Evolutionary conservation across 2,113 vertebrate genomes (phyloP).

Genomic region (Laticauda colubrina): DNA sequence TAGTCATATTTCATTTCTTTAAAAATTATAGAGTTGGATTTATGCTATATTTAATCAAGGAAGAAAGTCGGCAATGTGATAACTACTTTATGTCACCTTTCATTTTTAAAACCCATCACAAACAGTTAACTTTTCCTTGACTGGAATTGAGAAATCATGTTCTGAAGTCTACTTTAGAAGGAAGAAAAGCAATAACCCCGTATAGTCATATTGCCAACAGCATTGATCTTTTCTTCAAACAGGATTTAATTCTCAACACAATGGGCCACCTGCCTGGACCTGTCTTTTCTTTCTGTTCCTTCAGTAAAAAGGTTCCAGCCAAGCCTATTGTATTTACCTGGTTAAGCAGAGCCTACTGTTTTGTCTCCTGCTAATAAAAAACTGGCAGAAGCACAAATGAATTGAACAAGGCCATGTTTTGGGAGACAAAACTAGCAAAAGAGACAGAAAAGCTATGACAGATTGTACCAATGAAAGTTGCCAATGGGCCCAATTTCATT

Average conservation of each 20-base stretch:
- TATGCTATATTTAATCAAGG: background rate
- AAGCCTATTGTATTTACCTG: background rate
- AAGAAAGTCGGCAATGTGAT: background rate
- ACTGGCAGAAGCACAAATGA: background rate
- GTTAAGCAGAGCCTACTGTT: background rate
- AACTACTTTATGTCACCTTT: background rate
- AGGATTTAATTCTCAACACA: background rate
- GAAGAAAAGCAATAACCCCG: background rate
- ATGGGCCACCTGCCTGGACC: background rate
- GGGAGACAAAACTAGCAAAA: background rate
- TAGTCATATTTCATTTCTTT: background rate
- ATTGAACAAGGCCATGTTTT: background rate
- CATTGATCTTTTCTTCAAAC: background rate
- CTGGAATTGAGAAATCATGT: background rate
- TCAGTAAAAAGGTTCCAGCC: background rate
- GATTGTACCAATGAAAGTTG: background rate
- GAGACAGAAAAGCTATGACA: background rate
- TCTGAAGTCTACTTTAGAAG: background rate
- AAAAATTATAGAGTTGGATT: background rate
- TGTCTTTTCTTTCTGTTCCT: background rate
- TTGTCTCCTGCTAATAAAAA: background rate
- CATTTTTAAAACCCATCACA: background rate
- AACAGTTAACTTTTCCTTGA: background rate
- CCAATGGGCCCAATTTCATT: background rate
- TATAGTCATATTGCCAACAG: background rate